These are phyloP conservation scores for Apogon talboti DNA, from an alignment of 2,797 vertebrate species.

Conservation along the genomic window DNA sequence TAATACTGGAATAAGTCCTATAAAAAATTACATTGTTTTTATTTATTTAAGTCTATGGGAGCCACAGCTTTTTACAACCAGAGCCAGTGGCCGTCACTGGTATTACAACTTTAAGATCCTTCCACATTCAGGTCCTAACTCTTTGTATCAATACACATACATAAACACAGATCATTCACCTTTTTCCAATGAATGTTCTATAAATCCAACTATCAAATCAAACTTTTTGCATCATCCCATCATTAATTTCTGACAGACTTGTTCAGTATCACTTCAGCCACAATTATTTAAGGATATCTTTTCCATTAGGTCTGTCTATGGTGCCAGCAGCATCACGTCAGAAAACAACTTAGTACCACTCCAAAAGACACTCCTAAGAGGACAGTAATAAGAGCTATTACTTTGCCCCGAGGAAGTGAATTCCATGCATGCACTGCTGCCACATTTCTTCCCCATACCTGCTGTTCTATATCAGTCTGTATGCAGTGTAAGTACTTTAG, in stretches of 20 bases:
- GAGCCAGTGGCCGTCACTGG: not conserved
- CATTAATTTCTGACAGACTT: conserved; percentile 14
- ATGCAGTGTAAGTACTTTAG: conserved; percentile 14
- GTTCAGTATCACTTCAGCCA: conserved; percentile 38
- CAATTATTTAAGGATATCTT: conserved; percentile 50
- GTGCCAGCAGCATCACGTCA: conserved; percentile 45
- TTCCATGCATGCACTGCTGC: conserved; percentile 39
- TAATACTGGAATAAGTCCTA: too few species aligned
- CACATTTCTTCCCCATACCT: conserved; percentile 49
- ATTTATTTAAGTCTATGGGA: too few species aligned
- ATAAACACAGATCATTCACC: conserved; percentile 10
- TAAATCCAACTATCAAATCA: conserved; percentile 15
- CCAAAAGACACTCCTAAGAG: conserved; percentile 52
- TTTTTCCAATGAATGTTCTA: not conserved
- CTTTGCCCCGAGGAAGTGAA: conserved; percentile 51
- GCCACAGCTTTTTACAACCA: conserved; percentile 10
- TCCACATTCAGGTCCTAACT: too few species aligned
- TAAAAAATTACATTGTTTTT: too few species aligned
- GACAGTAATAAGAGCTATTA: conserved; percentile 64
- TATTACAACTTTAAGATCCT: too few species aligned
- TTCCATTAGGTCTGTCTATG: conserved; percentile 47
- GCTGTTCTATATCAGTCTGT: conserved; percentile 40
- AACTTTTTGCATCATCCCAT: conserved; percentile 40
- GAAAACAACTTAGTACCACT: conserved; percentile 62
- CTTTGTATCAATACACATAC: not conserved